These are phyloP conservation scores for Etia nguti DNA, from an alignment of 2,113 vertebrate genomes.

Conservation along the genomic window DNA sequence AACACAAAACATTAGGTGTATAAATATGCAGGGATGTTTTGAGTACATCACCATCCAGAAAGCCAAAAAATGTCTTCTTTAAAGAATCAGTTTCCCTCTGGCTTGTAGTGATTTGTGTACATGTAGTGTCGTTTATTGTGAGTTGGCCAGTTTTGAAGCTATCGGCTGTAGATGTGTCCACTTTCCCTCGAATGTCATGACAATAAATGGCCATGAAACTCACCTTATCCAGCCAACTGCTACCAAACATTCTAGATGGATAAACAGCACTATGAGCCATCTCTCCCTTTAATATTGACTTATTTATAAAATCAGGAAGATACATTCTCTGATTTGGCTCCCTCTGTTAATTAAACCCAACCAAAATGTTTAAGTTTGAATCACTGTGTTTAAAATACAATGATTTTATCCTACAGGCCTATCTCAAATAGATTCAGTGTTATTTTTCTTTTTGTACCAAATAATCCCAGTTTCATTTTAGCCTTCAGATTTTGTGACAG, in stretches of 20 bases:
- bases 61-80: background rate
- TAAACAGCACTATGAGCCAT: fast-evolving
- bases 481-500: background rate
- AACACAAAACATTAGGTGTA: background rate
- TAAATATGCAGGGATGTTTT: background rate
- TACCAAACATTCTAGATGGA: background rate
- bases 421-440: fast-evolving
- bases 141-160: background rate
- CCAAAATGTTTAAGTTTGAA: background rate
- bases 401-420: background rate
- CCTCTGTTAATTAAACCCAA: background rate
- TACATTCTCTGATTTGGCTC: fast-evolving
- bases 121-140: fast-evolving
- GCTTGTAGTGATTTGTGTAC: background rate
- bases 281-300: too few relatives aligned
- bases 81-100: background rate
- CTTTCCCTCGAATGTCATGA: background rate
- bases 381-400: background rate
- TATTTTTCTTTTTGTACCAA: background rate
- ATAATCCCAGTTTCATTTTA: background rate
- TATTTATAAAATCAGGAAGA: background rate
- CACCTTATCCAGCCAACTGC: fast-evolving
- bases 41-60: background rate
- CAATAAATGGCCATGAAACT: background rate
- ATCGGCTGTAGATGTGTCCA: fast-evolving